Evolutionary conservation across 2,888 invertebrate species (phyloP).

Genomic region (Polydesmus complanatus): DNA sequence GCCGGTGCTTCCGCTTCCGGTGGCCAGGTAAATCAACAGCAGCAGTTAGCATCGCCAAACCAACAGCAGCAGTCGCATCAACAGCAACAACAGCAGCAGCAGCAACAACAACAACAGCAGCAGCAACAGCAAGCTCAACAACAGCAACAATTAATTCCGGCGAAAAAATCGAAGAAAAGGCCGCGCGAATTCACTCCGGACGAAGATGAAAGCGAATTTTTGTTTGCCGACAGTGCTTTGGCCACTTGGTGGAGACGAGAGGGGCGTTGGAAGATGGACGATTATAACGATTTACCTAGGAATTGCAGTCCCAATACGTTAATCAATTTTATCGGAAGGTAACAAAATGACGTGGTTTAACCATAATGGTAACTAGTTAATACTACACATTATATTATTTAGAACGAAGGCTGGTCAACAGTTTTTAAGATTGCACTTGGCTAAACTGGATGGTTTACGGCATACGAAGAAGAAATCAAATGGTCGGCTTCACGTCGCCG

Average conservation of each 20-base stretch:
- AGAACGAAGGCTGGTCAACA: slow-evolving; percentile 11
- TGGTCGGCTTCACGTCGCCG: slow-evolving; percentile 6
- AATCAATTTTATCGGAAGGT: slow-evolving; percentile 13
- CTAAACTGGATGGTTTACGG: slow-evolving; percentile 3
- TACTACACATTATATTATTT: not conserved
- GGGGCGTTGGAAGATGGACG: slow-evolving; percentile 8
- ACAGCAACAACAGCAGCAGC: not conserved
- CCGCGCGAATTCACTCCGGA: slow-evolving; percentile 3
- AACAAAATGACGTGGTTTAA: too few relatives aligned
- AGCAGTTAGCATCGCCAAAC: not conserved
- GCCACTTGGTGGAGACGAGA: slow-evolving; percentile 14
- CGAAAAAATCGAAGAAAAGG: slow-evolving; percentile 1
- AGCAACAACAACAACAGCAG: not conserved
- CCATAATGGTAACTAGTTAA: too few relatives aligned
- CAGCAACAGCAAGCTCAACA: not conserved
- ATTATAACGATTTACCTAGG: slow-evolving; percentile 6
- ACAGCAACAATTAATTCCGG: not conserved
- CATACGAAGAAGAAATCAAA: slow-evolving; percentile 7
- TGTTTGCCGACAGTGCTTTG: slow-evolving; percentile 11
- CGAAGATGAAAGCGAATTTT: slow-evolving; percentile 10
- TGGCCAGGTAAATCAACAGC: not conserved
- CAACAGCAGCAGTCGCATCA: not conserved
- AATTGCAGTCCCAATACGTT: slow-evolving; percentile 12
- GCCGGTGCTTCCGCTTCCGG: not conserved
- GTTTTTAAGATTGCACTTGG: slow-evolving; percentile 9